Base-by-base conservation (phyloP, 2,888 invertebrate species). In the Archips xylosteana region DNA sequence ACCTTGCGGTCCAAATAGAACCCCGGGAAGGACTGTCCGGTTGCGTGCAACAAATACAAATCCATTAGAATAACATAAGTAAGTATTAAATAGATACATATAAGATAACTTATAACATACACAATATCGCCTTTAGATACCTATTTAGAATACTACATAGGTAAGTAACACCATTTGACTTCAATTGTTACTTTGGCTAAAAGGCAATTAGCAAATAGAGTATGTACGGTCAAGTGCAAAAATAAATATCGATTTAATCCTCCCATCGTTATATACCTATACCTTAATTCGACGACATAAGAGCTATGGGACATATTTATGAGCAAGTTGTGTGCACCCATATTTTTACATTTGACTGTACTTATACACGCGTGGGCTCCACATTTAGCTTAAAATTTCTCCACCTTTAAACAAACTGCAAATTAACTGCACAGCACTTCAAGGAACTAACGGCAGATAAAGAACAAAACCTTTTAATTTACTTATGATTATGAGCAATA, bases 1-100 rank as follows among this genome's bases (percentile, higher is more conserved):
- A 94, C 94, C 94, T 94, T 91, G 60, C 81, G 83, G 71, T 93
- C 93, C 87, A 92, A 84, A 87, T 94, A 94, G 89, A 94, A 94
- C 77, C 94, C 94, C 70, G 94, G 94, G 79, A 94, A 94, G 64
- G 94, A 91, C 94, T 94, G 89, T 83, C 83, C 86, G 78, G 85
- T 84, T 77, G 94, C 94, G 89, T 93, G 94, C 75, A 93, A 93
- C 82, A 70, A 87, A 85, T 77, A 89, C 77, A 88, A 86, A 84
- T 78, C 6, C 8, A 74, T 69, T 74, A 69, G 64, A 72, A 71
- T 75, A 3, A 3, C 23, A 23, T 77, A 79, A 78, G 76, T 23
- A 54, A 6, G 5, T 39, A 5, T 39, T 9, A 42, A 8, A 3
- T n/a, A 34, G 0, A 6, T 39, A n/a, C 23, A 34, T 47, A 23